These are phyloP conservation scores for Drosophila subpulchrella DNA, from an alignment of 1,140 invertebrate species.

Conservation along the genomic window DNA sequence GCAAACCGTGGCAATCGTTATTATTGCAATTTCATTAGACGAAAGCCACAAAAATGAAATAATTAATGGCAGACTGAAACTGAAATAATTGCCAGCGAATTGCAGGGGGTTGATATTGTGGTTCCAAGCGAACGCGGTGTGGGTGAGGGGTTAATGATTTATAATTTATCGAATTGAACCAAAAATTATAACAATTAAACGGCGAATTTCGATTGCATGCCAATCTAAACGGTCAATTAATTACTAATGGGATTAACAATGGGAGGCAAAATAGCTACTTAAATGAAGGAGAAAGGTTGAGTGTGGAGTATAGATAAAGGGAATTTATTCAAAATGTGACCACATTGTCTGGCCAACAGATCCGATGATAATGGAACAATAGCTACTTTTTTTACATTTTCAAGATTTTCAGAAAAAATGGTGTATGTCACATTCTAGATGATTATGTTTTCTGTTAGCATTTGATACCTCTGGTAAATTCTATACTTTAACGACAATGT, in stretches of 20 bases:
- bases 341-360: neutral
- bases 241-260: constrained; percentile 39
- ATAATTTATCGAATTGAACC: constrained; percentile 69
- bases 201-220: constrained; percentile 30
- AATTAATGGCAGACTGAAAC: constrained; percentile 58
- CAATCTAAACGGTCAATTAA: constrained; percentile 50
- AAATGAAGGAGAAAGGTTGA: neutral
- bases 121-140: neutral
- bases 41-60: constrained; percentile 49
- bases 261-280: constrained; percentile 2
- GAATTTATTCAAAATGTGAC: neutral
- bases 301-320: neutral
- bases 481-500: neutral
- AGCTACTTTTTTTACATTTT: neutral
- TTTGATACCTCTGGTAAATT: neutral
- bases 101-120: neutral
- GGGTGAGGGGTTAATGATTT: constrained; percentile 59
- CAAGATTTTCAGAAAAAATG: too few relatives aligned
- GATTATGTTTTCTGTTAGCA: neutral
- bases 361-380: neutral
- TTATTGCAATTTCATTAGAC: constrained; percentile 56
- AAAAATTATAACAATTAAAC: constrained; percentile 49
- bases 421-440: neutral
- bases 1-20: constrained; percentile 44
- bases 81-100: constrained; percentile 38